A percentile compares a stretch with the other conserved stretches of the same genome.
Evolutionary conservation across 2,113 vertebrate genomes (phyloP).

Genomic region (Ceyx melanurus): DNA sequence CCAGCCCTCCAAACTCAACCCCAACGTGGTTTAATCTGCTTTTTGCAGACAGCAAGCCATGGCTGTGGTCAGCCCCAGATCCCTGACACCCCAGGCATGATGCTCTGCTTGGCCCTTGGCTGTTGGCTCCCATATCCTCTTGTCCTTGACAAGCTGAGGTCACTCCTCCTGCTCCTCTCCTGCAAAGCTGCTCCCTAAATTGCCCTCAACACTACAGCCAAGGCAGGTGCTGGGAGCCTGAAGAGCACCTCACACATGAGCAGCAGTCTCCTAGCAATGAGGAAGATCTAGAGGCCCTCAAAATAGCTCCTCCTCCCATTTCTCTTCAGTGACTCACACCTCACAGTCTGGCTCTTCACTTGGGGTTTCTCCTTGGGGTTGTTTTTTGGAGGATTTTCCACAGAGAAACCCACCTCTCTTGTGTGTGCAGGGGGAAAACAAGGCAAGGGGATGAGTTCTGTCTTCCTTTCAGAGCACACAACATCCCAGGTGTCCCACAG

Average conservation of each 20-base stretch:
- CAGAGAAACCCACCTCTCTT: neutral
- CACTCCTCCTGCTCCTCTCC: neutral
- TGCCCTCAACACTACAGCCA: accelerated
- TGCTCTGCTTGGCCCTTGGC: neutral
- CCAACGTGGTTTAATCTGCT: accelerated
- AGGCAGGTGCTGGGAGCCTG: constrained; percentile 8
- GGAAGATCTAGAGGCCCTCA: neutral
- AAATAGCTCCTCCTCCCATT: constrained; percentile 22
- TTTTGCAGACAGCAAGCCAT: too few relatives aligned
- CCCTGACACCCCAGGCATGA: accelerated
- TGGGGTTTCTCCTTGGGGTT: neutral
- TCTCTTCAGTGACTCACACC: neutral
- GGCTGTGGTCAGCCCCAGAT: neutral
- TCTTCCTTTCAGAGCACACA: neutral
- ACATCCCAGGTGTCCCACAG: neutral
- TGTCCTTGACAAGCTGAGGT: neutral
- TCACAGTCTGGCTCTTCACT: accelerated
- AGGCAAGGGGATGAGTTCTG: neutral
- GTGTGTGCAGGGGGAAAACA: neutral
- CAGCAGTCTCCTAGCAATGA: constrained; percentile 50
- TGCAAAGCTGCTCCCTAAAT: neutral
- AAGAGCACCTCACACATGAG: accelerated
- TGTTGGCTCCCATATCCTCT: neutral
- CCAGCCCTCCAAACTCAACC: neutral
- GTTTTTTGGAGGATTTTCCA: neutral